Percentiles rank a stretch among this genome's conserved stretches.
Evolutionary conservation across 1,140 invertebrate genomes (phyloP).

Genomic region (Neotoxoptera formosana): DNA sequence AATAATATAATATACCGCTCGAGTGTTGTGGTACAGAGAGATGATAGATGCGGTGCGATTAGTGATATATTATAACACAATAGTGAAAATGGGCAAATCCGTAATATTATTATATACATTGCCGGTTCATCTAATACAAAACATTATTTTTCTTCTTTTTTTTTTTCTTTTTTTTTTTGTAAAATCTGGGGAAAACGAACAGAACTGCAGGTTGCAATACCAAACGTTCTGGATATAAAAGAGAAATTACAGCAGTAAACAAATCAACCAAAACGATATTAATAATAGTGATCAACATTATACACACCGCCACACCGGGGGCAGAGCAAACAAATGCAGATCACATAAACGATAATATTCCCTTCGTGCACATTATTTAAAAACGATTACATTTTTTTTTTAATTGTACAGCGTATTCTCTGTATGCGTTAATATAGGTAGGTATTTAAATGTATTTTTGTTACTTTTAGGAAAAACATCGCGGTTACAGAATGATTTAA

Average conservation of each 20-base stretch:
- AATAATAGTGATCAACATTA: background rate
- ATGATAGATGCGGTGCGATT: background rate
- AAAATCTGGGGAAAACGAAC: slow-evolving; percentile 34
- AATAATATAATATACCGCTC: background rate
- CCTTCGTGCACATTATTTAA: background rate
- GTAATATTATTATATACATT: background rate
- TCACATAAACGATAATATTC: background rate
- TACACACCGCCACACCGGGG: background rate
- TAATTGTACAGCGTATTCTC: background rate
- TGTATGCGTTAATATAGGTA: background rate
- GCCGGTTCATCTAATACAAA: background rate
- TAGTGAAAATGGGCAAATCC: background rate
- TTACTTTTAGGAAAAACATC: background rate
- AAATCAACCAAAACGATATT: slow-evolving; percentile 52
- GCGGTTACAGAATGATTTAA: background rate
- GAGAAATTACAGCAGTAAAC: slow-evolving; percentile 37
- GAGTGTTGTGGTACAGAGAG: background rate
- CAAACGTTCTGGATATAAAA: slow-evolving; percentile 37
- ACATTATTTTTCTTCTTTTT: background rate
- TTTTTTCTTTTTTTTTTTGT: background rate
- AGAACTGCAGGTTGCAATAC: background rate
- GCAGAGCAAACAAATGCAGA: background rate
- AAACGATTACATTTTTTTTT: background rate
- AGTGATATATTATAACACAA: background rate
- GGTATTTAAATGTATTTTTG: background rate